These are phyloP conservation scores for Laupala kohalensis DNA, from an alignment of 1,140 invertebrate species.

Conservation along the genomic window DNA sequence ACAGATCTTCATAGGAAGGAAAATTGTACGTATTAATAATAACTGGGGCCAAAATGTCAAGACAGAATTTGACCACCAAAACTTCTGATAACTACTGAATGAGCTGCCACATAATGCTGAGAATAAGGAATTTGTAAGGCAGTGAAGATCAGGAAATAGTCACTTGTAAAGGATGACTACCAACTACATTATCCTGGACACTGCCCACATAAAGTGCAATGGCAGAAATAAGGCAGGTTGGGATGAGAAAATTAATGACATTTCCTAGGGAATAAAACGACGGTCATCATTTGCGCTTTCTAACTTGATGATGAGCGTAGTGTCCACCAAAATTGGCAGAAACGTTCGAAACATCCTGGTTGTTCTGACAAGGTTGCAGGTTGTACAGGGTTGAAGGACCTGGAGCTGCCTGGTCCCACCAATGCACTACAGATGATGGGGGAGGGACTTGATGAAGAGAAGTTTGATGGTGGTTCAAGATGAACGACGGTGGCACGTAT, in stretches of 20 bases:
- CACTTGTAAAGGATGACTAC: neutral
- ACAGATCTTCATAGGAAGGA: neutral
- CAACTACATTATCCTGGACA: neutral
- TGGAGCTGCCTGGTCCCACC: conserved; percentile 10
- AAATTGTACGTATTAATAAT: neutral
- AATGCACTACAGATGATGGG: conserved; percentile 8
- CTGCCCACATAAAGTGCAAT: neutral
- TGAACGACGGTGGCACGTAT: conserved; percentile 8
- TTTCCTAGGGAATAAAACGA: neutral
- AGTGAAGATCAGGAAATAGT: neutral
- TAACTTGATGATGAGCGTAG: conserved; percentile 10
- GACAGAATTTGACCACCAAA: neutral
- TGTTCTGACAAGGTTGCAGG: neutral
- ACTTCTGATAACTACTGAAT: neutral
- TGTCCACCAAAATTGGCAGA: conserved; percentile 4
- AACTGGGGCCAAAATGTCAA: neutral
- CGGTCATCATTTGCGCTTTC: conserved; percentile 10
- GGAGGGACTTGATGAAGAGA: conserved; percentile 9
- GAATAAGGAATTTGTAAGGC: neutral
- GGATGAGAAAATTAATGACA: neutral
- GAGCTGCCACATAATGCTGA: neutral
- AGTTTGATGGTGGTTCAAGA: conserved; percentile 6
- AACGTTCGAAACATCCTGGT: conserved; percentile 3
- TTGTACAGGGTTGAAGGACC: conserved; percentile 8
- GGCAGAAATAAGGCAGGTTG: neutral